Conservation (phyloP, 2,888 invertebrate species). For the Caenorhabditis wallacei region DNA sequence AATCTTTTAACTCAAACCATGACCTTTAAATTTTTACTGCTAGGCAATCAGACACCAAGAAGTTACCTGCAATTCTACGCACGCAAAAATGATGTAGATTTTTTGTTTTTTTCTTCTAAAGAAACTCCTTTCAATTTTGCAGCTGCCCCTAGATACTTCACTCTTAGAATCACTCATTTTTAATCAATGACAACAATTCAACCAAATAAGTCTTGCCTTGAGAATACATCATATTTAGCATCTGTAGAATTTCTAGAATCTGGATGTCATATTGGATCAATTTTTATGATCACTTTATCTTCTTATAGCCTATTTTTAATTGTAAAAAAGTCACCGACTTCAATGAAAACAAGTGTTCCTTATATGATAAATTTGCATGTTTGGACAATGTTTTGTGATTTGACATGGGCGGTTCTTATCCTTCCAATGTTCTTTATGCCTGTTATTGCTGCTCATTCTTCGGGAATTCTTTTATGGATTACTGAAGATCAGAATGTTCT, state of each 20-base stretch:
- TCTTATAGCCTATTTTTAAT: constrained; percentile 41
- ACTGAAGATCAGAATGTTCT: constrained; percentile 17
- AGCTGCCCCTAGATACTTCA: too few species aligned
- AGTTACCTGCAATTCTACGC: too few species aligned
- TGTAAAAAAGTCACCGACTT: constrained; percentile 26
- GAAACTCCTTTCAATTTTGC: too few species aligned
- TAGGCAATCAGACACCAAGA: too few species aligned
- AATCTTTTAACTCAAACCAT: too few species aligned
- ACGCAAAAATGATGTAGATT: too few species aligned
- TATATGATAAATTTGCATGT: constrained; percentile 48
- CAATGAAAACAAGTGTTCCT: constrained; percentile 35
- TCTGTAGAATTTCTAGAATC: constrained; percentile 27
- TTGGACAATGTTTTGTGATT: constrained; percentile 43
- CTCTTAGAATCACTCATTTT: too few species aligned
- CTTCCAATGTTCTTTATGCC: constrained; percentile 44
- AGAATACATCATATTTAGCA: constrained; percentile 23
- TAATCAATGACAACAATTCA: neutral
- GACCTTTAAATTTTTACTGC: too few species aligned
- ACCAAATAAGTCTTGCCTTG: neutral
- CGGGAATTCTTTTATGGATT: constrained; percentile 14
- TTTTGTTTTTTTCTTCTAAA: too few species aligned
- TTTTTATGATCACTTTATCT: constrained; percentile 38
- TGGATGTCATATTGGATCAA: constrained; percentile 38
- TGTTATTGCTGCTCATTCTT: constrained; percentile 26
- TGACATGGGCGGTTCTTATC: constrained; percentile 22